phyloP scores from a whole-genome alignment of 2,797 vertebrate species.

The Xiphophorus birchmanni region DNA sequence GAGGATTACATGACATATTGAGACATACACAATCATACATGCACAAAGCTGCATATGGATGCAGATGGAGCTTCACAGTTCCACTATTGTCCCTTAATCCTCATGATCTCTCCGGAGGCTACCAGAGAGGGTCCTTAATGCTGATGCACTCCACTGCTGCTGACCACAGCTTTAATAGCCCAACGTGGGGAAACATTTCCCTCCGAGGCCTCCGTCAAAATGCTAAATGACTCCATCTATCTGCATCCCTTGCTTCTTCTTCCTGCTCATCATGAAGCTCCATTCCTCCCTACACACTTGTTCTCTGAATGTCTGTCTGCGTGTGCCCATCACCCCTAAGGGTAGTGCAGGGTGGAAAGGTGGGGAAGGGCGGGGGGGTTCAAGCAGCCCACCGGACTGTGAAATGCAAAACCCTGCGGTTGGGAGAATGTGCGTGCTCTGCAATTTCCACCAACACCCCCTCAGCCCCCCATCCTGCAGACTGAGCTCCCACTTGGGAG shows the following conservation, averaged over 20 bases:
- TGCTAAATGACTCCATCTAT: conserved; percentile 30
- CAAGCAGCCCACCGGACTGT: conserved; percentile 60
- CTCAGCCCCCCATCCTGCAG: conserved; percentile 43
- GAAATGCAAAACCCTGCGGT: conserved; percentile 76
- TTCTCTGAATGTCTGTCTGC: conserved; percentile 27
- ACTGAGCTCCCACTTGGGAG: conserved; percentile 21
- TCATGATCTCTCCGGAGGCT: background rate
- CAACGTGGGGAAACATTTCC: background rate
- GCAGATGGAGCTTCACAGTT: conserved; percentile 9
- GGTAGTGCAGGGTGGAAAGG: conserved; percentile 16
- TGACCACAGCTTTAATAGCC: conserved; percentile 8
- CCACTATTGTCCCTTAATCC: background rate
- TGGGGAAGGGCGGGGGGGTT: conserved; percentile 5
- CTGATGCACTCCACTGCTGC: background rate
- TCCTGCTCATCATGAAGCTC: conserved; percentile 9
- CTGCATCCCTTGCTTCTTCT: conserved; percentile 6
- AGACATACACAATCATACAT: conserved; percentile 36
- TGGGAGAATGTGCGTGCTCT: conserved; percentile 67
- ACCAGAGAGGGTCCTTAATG: background rate
- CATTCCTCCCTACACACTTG: conserved; percentile 3
- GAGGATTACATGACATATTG: conserved; percentile 79
- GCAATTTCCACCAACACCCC: conserved; percentile 65
- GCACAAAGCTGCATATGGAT: background rate
- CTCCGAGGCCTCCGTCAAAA: conserved; percentile 10
- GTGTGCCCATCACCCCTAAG: conserved; percentile 21